phyloP scores from a whole-genome alignment of 2,797 vertebrate species.

The Molossus molossus region DNA sequence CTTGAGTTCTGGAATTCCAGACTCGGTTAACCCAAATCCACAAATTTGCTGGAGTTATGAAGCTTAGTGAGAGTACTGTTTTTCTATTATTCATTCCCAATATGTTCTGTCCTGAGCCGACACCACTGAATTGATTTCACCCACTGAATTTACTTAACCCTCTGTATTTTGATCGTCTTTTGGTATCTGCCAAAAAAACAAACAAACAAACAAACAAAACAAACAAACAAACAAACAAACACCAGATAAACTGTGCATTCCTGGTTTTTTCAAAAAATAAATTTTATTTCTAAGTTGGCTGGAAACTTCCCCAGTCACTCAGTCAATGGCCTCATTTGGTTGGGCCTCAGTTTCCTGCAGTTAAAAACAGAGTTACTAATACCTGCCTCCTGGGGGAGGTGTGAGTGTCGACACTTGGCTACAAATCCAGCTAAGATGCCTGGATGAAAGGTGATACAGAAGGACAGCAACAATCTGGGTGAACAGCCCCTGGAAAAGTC shows the following conservation, averaged over 20 bases:
- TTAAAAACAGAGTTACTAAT: not conserved
- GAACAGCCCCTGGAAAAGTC: not conserved
- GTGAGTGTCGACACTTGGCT: not conserved
- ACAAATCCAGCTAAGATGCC: not conserved
- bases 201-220: no score
- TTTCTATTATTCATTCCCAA: slow-evolving; percentile 65
- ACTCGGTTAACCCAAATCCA: slow-evolving; percentile 77
- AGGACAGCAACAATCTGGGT: not conserved
- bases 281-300: slow-evolving; percentile 30
- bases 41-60: slow-evolving; percentile 47
- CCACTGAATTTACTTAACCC: slow-evolving; percentile 57
- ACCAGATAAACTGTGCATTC: not conserved
- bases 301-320: not conserved
- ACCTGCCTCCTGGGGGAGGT: not conserved
- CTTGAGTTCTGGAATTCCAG: slow-evolving; percentile 78
- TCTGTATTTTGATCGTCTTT: not conserved
- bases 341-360: not conserved
- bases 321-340: not conserved
- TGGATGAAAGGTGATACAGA: not conserved
- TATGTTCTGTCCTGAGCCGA: slow-evolving; percentile 30
- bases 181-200: not conserved
- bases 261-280: not conserved
- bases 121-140: slow-evolving; percentile 36
- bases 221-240: not conserved
- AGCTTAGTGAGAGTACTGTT: slow-evolving; percentile 13